Evolutionary conservation across 2,888 invertebrate species (phyloP), one percentile per base, ranked within the genome.

Genomic region (Drosophila mimetica): DNA sequence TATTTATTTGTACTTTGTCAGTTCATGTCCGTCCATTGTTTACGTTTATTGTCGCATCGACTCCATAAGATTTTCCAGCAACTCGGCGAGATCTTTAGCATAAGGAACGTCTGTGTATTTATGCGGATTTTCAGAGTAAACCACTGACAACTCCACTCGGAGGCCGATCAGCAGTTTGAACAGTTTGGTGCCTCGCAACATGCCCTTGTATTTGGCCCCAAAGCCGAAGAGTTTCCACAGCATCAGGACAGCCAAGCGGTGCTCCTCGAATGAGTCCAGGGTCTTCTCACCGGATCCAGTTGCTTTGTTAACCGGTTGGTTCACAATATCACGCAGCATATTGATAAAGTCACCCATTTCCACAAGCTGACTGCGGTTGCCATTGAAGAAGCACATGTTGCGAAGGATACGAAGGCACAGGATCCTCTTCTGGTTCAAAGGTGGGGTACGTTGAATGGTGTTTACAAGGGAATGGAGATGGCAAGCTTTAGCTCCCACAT

Each of bases 161-260:
- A 91, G 70, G 4, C 71, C 42, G 4, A 54, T 63, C 5, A 91
- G 32, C 48, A 86, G 74, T 34, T 84, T 88, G 2, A 83, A 76
- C 16, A 92, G 74, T 67, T 86, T 89, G 22, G 90, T 90, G 32
- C 87, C 87, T 22, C 90, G 90, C 13, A 92, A 76, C 55, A 83
- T 76, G 30, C 88, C 86, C 16, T 87, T 87, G 61, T 86, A 89
- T 61, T 91, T 91, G 16, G 88, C 88, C 22, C 88, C 90, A 20
- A 88, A 89, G 7, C 90, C 89, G 22, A 90, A 86, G 1, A 92
- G 76, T 61, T 89, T 88, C 91, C 91, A 91, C 14, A 92, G 46
- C 6, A 88, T 85, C 0, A 89, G 74, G 2, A 86, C 79, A 0
- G 86, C 79, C 34, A 90, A 51, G 18, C 88, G 60, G 50, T 91